Percentiles rank a stretch among this genome's conserved stretches.
Conservation (phyloP, 2,113 vertebrate species). For the Capreolus pygargus region DNA sequence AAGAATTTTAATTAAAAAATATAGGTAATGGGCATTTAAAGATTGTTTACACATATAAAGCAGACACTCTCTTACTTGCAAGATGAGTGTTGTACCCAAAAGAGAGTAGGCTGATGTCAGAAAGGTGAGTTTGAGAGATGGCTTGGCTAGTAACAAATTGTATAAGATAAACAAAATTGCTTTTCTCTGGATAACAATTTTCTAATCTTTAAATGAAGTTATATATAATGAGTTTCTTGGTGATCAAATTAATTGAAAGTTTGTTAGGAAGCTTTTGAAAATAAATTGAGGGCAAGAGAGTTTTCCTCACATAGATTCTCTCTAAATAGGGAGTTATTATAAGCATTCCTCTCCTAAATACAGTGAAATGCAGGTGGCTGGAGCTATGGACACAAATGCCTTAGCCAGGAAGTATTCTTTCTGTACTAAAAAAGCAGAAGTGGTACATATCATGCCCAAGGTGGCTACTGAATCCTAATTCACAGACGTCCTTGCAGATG, state of each 20-base stretch:
- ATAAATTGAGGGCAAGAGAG: neutral
- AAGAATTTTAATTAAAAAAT: neutral
- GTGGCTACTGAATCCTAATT: neutral
- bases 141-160: neutral
- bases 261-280: neutral
- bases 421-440: neutral
- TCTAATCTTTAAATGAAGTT: neutral
- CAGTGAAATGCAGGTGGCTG: neutral
- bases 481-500: neutral
- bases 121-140: neutral
- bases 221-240: neutral
- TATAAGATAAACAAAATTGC: neutral
- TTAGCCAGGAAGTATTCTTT: neutral
- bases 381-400: neutral
- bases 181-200: neutral
- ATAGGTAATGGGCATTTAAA: neutral
- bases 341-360: neutral
- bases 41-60: neutral
- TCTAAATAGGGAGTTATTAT: neutral
- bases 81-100: neutral
- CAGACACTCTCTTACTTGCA: neutral
- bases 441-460: too few relatives aligned
- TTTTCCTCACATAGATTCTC: neutral
- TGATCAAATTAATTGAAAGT: neutral
- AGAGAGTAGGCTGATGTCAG: fast-evolving